These are phyloP conservation scores for Trichopria drosophilae DNA, from an alignment of 2,888 invertebrate genomes.

Conservation along the genomic window DNA sequence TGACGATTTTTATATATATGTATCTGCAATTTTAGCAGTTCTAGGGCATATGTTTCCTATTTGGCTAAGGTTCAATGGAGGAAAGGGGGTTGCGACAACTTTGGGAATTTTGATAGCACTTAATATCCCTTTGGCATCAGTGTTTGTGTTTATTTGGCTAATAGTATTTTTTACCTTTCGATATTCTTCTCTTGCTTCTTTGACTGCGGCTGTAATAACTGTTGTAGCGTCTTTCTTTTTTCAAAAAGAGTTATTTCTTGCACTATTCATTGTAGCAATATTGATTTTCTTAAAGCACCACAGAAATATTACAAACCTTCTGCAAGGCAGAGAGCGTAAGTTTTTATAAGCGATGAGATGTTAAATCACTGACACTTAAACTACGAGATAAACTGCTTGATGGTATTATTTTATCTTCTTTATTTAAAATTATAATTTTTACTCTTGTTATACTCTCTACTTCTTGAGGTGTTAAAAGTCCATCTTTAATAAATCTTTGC, in stretches of 20 bases:
- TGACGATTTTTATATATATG: constrained; percentile 19
- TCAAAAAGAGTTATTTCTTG: constrained; percentile 15
- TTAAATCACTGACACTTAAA: constrained; percentile 12
- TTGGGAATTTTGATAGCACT: constrained; percentile 12
- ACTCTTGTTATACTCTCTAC: constrained; percentile 6
- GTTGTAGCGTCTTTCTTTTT: constrained; percentile 15
- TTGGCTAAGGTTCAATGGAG: constrained; percentile 14
- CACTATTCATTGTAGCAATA: constrained; percentile 13
- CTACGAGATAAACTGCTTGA: constrained; percentile 13
- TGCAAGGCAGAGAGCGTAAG: constrained; percentile 11
- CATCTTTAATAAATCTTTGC: constrained; percentile 10
- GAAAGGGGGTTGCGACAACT: constrained; percentile 18
- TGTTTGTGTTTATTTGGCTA: constrained; percentile 9
- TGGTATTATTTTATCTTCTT: constrained; percentile 10
- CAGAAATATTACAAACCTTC: constrained; percentile 13
- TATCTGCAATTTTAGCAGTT: constrained; percentile 18
- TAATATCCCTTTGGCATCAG: constrained; percentile 1
- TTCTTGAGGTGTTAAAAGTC: constrained; percentile 10
- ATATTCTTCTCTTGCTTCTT: constrained; percentile 16
- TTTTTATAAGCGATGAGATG: constrained; percentile 11
- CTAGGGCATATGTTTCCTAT: constrained; percentile 19
- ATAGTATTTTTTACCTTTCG: constrained; percentile 10
- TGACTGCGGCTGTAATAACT: constrained; percentile 11
- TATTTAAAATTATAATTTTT: constrained; percentile 9
- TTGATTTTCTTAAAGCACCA: constrained; percentile 18